Base-by-base conservation (phyloP, 2,113 vertebrate species). In the Syngnathus typhle region DNA sequence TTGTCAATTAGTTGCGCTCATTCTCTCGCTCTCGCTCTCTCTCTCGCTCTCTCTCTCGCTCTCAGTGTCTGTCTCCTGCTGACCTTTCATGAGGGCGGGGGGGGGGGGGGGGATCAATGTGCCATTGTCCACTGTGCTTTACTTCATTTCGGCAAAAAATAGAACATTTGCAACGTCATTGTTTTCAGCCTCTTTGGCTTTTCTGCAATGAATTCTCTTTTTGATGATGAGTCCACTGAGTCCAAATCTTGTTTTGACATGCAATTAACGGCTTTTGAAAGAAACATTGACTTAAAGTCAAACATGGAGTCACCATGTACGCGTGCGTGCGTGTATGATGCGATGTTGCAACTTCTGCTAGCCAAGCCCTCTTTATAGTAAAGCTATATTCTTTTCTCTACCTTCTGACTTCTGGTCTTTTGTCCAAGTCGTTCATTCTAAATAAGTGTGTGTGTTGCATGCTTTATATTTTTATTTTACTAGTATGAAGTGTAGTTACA, bases 331-430 rank as follows among this genome's bases (percentile, higher is more conserved):
- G 84, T 90, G 87, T 90, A 90, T 89, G 89, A 90, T 81, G 84
- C 89, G 74, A 89, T 90, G 88, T 89, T 89, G 84, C 88, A 88
- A 87, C 82, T 81, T 90, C 87, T 89, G 89, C 89, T 92, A 89
- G 88, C 82, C 79, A 86, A 80, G 86, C 82, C 83, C 89, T 90
- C 88, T 92, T 91, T 91, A 86, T 88, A 91, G 88, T 91, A 91
- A 92, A 91, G 87, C 87, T 87, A 82, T 90, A 80, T 89, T 86
- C 81, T 89, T 91, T 92, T 91, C 87, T 89, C 86, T 89, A 90
- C 75, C 69, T 80, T 65, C 71, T 68, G 75, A 52, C 52, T 59
- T 54, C 70, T 81, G 41, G 74, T 80, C 55, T 46, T 62, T 58
- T 58, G 27, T 65, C 43, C 0, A 13, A 47, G 12, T 32, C 27